Evolutionary conservation across 2,888 invertebrate species (phyloP).

Genomic region (Epistrophe eligans): DNA sequence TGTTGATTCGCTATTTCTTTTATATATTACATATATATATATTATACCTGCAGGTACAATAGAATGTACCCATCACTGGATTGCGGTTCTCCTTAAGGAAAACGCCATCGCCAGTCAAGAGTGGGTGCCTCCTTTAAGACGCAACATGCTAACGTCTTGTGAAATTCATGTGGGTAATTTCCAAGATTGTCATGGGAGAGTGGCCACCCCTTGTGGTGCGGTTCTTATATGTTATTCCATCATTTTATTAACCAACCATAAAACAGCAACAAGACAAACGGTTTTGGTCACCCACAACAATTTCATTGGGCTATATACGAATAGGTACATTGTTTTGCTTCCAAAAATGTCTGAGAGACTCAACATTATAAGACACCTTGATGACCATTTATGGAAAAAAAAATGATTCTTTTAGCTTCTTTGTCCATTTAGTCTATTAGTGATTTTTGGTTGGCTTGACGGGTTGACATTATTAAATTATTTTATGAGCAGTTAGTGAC

Average conservation of each 20-base stretch:
- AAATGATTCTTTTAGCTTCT: conserved; percentile 26
- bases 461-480: conserved; percentile 47
- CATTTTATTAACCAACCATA: conserved; percentile 57
- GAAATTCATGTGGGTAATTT: conserved; percentile 72
- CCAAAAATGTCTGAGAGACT: not conserved
- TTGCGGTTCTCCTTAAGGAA: conserved; percentile 63
- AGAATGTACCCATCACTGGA: conserved; percentile 30
- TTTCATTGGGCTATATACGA: conserved; percentile 51
- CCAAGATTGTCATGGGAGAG: conserved; percentile 72
- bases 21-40: not conserved
- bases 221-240: conserved; percentile 25
- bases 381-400: conserved; percentile 30
- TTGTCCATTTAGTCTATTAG: conserved; percentile 35
- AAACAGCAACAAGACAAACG: conserved; percentile 52
- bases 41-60: not conserved
- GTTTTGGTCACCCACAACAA: conserved; percentile 63
- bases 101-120: conserved; percentile 39
- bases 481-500: conserved; percentile 23
- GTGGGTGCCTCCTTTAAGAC: conserved; percentile 70
- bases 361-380: conserved; percentile 27
- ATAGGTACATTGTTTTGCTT: conserved; percentile 32
- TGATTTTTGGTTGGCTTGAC: not conserved
- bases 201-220: conserved; percentile 55
- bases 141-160: conserved; percentile 58
- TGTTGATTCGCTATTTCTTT: conserved; percentile 62